A percentile compares a stretch with the other conserved stretches of the same genome.
These are phyloP conservation scores for Orycteropus afer DNA, from an alignment of 2,113 vertebrate species.

Conservation along the genomic window DNA sequence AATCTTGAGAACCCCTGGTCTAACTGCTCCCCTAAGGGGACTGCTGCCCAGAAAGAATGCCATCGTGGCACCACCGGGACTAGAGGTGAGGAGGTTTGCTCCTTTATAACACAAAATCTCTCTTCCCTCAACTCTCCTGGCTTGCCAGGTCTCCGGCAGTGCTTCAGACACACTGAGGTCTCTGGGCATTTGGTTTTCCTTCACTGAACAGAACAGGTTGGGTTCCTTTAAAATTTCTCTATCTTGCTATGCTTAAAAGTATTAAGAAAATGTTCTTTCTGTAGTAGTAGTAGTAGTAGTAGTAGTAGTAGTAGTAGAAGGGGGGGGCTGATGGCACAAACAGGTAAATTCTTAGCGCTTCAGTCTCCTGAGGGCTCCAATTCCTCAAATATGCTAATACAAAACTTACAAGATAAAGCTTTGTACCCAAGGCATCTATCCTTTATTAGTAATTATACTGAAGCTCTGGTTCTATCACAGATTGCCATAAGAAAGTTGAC, in stretches of 20 bases:
- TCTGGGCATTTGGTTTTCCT: neutral
- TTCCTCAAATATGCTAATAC: constrained; percentile 42
- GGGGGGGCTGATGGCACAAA: neutral
- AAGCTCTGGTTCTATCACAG: constrained; percentile 22
- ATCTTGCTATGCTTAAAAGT: neutral
- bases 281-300: too few species aligned
- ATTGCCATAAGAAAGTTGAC: constrained; percentile 39
- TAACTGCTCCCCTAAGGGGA: neutral
- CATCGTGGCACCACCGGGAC: neutral
- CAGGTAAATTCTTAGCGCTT: constrained; percentile 33
- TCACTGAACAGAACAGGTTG: constrained; percentile 51
- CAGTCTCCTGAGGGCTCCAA: constrained; percentile 15
- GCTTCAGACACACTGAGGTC: neutral
- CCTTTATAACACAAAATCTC: neutral
- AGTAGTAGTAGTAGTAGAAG: neutral
- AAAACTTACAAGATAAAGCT: constrained; percentile 59
- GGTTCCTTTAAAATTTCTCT: constrained; percentile 24
- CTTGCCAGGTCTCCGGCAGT: neutral
- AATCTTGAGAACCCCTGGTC: neutral
- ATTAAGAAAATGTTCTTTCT: constrained; percentile 20
- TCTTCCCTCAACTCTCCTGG: neutral
- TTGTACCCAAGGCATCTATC: neutral
- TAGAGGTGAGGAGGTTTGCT: neutral
- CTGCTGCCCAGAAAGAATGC: neutral
- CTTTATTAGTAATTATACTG: constrained; percentile 48